These are phyloP conservation scores for Enteromius treurensis DNA, from an alignment of 2,797 vertebrate genomes.

Conservation along the genomic window DNA sequence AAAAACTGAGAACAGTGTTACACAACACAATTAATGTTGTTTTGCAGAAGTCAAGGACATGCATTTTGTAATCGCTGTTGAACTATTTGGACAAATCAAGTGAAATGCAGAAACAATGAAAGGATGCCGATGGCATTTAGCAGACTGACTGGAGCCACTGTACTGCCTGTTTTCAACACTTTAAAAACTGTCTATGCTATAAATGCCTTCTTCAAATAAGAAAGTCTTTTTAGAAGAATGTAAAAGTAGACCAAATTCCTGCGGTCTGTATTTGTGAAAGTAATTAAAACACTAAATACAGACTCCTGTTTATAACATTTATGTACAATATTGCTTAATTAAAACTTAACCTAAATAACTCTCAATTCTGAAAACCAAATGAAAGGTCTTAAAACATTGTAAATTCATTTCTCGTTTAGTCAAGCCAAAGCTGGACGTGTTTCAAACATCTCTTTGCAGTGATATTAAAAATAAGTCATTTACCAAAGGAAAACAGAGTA, in stretches of 20 bases:
- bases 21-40: conserved; percentile 37
- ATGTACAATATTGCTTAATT: neutral
- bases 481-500: neutral
- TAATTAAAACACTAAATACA: conserved; percentile 43
- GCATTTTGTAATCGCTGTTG: conserved; percentile 47
- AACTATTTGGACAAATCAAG: conserved; percentile 60
- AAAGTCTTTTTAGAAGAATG: conserved; percentile 63
- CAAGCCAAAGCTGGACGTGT: neutral
- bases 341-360: neutral
- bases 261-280: conserved; percentile 52
- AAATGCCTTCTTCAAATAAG: conserved; percentile 69
- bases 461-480: neutral
- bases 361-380: neutral
- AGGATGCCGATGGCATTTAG: conserved; percentile 69
- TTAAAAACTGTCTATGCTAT: conserved; percentile 70
- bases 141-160: conserved; percentile 74
- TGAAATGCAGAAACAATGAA: conserved; percentile 71
- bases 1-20: conserved; percentile 21
- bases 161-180: conserved; percentile 67
- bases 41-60: conserved; percentile 23
- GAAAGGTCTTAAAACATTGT: neutral
- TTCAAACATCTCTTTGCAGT: neutral
- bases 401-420: neutral
- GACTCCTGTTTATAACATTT: conserved; percentile 26
- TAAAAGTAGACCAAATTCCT: conserved; percentile 44